These are phyloP conservation scores for Fissipunctia ypsillon DNA, from an alignment of 2,888 invertebrate species.

Conservation along the genomic window DNA sequence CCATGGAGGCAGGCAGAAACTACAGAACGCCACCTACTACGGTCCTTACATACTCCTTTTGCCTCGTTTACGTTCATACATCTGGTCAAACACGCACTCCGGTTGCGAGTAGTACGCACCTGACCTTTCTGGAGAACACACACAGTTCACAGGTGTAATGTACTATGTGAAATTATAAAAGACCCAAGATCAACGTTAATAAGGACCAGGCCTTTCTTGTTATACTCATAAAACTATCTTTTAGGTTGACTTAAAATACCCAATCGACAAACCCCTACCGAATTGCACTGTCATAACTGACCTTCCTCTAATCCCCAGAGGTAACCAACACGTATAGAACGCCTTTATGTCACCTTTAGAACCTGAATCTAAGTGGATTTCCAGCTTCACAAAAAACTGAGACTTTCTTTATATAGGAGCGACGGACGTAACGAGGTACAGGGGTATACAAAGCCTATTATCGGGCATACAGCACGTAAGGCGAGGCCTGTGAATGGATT, in stretches of 20 bases:
- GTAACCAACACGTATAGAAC: constrained; percentile 22
- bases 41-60: too few species aligned
- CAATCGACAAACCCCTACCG: not conserved
- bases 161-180: not conserved
- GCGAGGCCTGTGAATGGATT: constrained; percentile 43
- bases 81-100: too few species aligned
- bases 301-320: constrained; percentile 6
- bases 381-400: constrained; percentile 50
- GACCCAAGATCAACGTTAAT: not conserved
- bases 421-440: constrained; percentile 43
- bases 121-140: too few species aligned
- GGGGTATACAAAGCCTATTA: constrained; percentile 58
- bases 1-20: too few species aligned
- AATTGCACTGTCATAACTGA: constrained; percentile 29
- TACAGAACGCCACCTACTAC: too few species aligned
- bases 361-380: constrained; percentile 52
- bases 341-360: constrained; percentile 15
- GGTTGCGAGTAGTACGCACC: too few species aligned
- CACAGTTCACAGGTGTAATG: too few species aligned
- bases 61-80: too few species aligned
- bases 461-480: constrained; percentile 45
- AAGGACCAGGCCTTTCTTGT: not conserved
- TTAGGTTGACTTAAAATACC: not conserved
- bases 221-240: not conserved
- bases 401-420: constrained; percentile 28